These are phyloP conservation scores for Platyscapa corneri DNA, from an alignment of 1,140 invertebrate genomes.

Conservation along the genomic window DNA sequence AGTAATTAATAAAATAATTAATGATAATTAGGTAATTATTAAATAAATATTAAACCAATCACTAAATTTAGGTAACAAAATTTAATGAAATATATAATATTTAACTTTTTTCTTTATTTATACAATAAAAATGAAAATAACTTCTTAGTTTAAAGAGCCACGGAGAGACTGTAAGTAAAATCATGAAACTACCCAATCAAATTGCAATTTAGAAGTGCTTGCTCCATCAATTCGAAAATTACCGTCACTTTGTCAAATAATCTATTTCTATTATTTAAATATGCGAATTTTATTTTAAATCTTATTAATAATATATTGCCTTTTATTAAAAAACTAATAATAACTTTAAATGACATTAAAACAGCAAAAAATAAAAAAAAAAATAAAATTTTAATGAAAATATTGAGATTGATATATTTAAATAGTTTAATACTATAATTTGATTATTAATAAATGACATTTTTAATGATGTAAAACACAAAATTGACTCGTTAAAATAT, in stretches of 20 bases:
- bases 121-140: conserved; percentile 12
- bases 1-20: no score
- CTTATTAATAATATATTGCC: neutral
- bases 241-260: neutral
- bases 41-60: no score
- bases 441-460: no score
- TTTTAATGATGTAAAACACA: neutral
- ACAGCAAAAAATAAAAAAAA: no score
- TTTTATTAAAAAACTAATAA: neutral
- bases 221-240: neutral
- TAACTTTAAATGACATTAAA: neutral
- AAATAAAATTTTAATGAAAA: no score
- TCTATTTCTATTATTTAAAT: neutral
- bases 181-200: conserved; percentile 23
- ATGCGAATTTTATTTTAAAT: neutral
- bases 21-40: no score
- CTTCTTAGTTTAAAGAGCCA: conserved; percentile 31
- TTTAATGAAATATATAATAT: no score
- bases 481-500: neutral
- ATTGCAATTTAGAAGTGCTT: conserved; percentile 5
- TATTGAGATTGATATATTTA: neutral
- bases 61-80: no score
- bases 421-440: neutral
- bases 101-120: neutral
- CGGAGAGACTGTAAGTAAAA: conserved; percentile 6